Evolutionary conservation across 2,797 vertebrate species (phyloP).

Genomic region (Borostomias antarcticus): DNA sequence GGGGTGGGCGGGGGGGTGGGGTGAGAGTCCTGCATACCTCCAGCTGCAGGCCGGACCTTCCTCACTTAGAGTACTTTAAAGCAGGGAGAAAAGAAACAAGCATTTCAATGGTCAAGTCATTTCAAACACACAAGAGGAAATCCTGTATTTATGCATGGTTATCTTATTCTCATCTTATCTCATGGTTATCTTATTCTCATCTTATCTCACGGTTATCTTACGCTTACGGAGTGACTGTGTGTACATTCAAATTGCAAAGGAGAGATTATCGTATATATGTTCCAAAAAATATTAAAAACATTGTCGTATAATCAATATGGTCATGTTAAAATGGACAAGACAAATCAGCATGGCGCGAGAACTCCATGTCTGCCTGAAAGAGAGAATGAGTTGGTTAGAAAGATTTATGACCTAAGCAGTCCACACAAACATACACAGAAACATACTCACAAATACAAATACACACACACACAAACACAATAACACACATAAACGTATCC

Average conservation of each 20-base stretch:
- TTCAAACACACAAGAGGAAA: conserved; percentile 37
- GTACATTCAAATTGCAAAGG: not conserved
- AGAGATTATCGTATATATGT: not conserved
- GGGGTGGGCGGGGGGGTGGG: conserved; percentile 37
- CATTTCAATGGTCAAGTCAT: conserved; percentile 65
- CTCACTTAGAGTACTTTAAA: conserved; percentile 84
- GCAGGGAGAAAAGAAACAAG: conserved; percentile 73
- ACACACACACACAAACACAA: not conserved
- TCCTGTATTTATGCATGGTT: not conserved
- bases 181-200: not conserved
- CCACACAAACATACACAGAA: conserved; percentile 13
- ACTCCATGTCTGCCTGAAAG: not conserved
- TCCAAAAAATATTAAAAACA: no score
- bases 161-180: not conserved
- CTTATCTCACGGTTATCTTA: not conserved
- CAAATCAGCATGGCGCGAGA: not conserved
- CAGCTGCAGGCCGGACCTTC: conserved; percentile 72
- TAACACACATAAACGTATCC: not conserved
- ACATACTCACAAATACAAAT: not conserved
- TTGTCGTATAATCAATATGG: not conserved
- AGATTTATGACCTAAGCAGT: not conserved
- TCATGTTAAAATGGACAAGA: not conserved
- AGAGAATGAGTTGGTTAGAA: conserved; percentile 7
- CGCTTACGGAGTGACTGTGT: no score
- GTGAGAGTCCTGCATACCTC: conserved; percentile 77